phyloP scores from a whole-genome alignment of 2,797 vertebrate species.

The Varecia variegata region DNA sequence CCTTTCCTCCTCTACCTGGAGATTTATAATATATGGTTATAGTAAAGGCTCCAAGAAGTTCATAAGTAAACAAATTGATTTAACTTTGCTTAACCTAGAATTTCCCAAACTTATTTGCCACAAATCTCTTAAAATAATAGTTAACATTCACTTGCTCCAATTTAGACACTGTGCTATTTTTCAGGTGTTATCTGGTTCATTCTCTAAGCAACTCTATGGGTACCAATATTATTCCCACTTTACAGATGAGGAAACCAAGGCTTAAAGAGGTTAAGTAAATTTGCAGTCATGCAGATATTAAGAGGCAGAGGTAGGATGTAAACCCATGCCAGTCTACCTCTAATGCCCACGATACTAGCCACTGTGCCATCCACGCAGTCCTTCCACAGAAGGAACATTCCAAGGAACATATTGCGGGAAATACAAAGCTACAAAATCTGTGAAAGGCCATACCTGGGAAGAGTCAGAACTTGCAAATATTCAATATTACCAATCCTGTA shows the following conservation, averaged over 20 bases:
- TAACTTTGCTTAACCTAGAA: background rate
- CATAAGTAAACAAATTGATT: background rate
- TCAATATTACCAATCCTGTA: background rate
- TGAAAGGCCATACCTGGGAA: background rate
- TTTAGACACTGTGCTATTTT: background rate
- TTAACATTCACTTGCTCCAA: background rate
- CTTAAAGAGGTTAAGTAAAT: background rate
- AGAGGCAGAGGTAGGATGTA: background rate
- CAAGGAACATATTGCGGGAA: background rate
- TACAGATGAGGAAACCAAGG: background rate
- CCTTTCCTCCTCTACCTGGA: background rate
- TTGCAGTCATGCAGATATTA: background rate
- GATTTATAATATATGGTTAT: background rate
- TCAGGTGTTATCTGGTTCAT: background rate
- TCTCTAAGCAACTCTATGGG: background rate
- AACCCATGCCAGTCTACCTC: background rate
- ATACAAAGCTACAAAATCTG: background rate
- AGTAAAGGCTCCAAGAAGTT: background rate
- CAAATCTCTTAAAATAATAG: background rate
- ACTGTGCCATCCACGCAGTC: fast-evolving
- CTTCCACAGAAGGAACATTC: too few species aligned
- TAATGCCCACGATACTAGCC: fast-evolving
- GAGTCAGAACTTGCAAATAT: background rate
- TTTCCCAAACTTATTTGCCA: background rate
- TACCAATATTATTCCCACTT: background rate